A percentile compares a stretch with the other conserved stretches of the same genome.
Evolutionary conservation across 2,797 vertebrate genomes (phyloP).

Genomic region (Danio kyathit): DNA sequence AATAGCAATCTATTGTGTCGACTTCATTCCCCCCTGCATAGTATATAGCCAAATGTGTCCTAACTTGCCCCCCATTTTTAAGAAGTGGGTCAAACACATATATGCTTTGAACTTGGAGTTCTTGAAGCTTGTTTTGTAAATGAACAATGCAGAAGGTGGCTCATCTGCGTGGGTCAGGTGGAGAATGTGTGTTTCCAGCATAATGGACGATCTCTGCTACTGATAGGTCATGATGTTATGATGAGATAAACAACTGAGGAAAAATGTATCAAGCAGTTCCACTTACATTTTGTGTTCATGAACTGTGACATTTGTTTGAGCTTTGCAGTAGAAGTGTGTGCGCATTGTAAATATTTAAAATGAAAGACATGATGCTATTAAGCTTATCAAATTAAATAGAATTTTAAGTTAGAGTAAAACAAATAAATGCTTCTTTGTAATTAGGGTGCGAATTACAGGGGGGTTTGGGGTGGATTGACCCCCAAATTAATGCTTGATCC

Average conservation of each 20-base stretch:
- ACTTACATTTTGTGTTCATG: not conserved
- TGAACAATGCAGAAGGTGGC: conserved; percentile 20
- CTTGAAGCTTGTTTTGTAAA: conserved; percentile 15
- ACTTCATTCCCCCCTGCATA: conserved; percentile 10
- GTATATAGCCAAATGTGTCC: conserved; percentile 29
- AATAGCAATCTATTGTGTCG: conserved; percentile 21
- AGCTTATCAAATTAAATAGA: not conserved
- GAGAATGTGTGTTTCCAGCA: conserved; percentile 16
- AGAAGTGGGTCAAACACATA: conserved; percentile 30
- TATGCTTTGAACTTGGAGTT: conserved; percentile 6
- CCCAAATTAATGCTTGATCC: too few relatives aligned
- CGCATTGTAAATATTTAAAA: not conserved
- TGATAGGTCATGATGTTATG: conserved; percentile 2
- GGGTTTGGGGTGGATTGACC: too few relatives aligned
- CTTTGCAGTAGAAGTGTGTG: not conserved
- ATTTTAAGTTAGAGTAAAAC: too few relatives aligned
- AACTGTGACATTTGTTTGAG: not conserved
- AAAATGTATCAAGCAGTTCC: not conserved
- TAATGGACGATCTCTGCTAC: not conserved
- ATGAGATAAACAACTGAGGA: not conserved
- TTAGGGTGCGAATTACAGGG: too few relatives aligned
- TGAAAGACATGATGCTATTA: not conserved
- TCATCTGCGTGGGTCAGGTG: conserved; percentile 17
- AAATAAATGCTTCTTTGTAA: too few relatives aligned
- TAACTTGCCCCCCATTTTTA: conserved; percentile 46